Conservation (phyloP, 1,140 invertebrate species). For the Lucilia cuprina region DNA sequence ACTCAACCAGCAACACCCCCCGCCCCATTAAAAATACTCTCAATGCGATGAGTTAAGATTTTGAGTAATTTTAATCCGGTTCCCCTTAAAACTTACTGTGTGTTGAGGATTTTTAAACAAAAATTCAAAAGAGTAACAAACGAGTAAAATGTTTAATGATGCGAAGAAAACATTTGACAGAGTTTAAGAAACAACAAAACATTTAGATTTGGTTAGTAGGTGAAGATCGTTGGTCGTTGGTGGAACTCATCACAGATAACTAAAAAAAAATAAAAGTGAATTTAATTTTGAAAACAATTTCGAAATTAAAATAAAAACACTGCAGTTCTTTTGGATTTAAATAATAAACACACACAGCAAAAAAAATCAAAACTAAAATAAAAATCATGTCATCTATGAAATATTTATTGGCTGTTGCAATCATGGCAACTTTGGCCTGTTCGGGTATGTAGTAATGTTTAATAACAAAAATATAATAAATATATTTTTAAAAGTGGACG, state of each 20-base stretch:
- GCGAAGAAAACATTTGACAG: background rate
- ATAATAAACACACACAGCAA: background rate
- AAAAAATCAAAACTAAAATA: background rate
- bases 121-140: background rate
- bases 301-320: slow-evolving; percentile 17
- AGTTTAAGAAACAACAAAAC: background rate
- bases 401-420: slow-evolving; percentile 46
- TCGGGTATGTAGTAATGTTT: slow-evolving; percentile 46
- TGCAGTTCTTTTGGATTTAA: slow-evolving; percentile 15
- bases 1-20: too few relatives aligned
- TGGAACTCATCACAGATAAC: background rate
- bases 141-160: background rate
- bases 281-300: background rate
- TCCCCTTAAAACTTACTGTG: too few relatives aligned
- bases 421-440: slow-evolving; percentile 50
- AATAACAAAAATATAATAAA: background rate
- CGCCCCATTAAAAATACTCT: too few relatives aligned
- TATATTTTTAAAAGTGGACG: background rate
- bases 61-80: too few relatives aligned
- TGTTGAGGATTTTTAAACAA: too few relatives aligned
- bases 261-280: background rate
- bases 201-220: background rate
- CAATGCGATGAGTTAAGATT: too few relatives aligned
- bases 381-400: slow-evolving; percentile 54
- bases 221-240: background rate